These are phyloP conservation scores for Ectobius pallidus DNA, from an alignment of 2,888 invertebrate genomes.

Conservation along the genomic window DNA sequence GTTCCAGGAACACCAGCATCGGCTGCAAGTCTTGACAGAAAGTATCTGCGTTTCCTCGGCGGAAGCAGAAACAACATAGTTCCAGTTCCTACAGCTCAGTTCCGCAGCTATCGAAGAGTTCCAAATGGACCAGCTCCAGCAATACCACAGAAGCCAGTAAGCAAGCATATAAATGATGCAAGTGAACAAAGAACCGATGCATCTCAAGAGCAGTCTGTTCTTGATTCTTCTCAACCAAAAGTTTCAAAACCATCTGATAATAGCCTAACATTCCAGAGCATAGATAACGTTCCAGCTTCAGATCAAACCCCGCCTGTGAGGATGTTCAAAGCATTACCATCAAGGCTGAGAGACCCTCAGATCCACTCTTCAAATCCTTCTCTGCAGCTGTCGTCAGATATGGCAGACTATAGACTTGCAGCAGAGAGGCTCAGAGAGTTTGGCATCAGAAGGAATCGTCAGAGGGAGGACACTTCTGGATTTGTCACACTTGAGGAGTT, in stretches of 20 bases:
- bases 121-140: slow-evolving; percentile 48
- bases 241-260: not conserved
- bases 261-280: not conserved
- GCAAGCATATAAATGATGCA: not conserved
- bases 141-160: not conserved
- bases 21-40: slow-evolving; percentile 70
- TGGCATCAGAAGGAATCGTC: slow-evolving; percentile 43
- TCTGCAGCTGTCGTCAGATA: slow-evolving; percentile 36
- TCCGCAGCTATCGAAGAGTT: slow-evolving; percentile 74
- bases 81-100: slow-evolving; percentile 80
- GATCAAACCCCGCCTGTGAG: not conserved
- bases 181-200: not conserved
- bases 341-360: slow-evolving; percentile 3
- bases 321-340: not conserved
- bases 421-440: slow-evolving; percentile 42
- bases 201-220: not conserved
- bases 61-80: slow-evolving; percentile 54
- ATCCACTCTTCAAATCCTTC: slow-evolving; percentile 42
- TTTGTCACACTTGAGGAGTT: slow-evolving; percentile 79
- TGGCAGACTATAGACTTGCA: slow-evolving; percentile 41
- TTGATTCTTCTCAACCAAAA: not conserved
- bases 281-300: not conserved
- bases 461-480: slow-evolving; percentile 66
- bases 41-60: slow-evolving; percentile 67
- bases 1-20: slow-evolving; percentile 50